Base-by-base conservation (phyloP, 1,140 invertebrate genomes). In the Pseudobourletiella spinata region DNA sequence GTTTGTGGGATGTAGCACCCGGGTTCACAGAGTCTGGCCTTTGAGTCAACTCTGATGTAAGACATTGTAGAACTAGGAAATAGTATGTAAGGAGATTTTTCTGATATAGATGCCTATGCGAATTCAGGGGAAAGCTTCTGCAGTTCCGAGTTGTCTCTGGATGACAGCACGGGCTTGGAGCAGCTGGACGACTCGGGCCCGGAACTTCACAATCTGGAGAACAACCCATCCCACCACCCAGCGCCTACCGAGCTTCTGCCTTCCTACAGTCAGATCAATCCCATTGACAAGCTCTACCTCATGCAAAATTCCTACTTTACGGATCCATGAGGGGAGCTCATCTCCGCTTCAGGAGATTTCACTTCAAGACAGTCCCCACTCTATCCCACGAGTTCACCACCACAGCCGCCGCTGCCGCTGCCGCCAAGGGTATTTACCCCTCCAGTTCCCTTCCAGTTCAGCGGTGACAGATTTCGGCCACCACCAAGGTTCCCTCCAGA, bases 251-350 rank as follows among this genome's bases (percentile, higher is more conserved):
- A 74, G 69, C 77, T 75, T 71, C 81, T 73, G 73, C 78, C 84
- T 30, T 82, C 83, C 43, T 65, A 71, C 57, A 79, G 83, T 15
- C 83, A 87, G 72, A 77, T 84, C 72, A 96, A 96, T 76, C 94
- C 93, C 32, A 97, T 98, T 68, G 93, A 98, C 76, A 95, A 95
- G 79, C 82, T 97, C 48, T 98, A 95, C 78, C 87, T 95, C 71
- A 98, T 98, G 94, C 91, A 94, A 76, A 92, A 88, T 76, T 93
- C 89, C 32, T 95, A 95, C 75, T 95, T 95, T 73, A 86, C 82
- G 72, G 82, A 71, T 63, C 55, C 73, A 16, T 69, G 59, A 65
- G 56, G 3, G 35, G 52, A 35, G 28, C n/a, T 51, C 48, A 51
- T 51, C 25, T 51, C 44, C 44, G 44, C 44, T 46, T 18, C 44